These are phyloP conservation scores for Dryocosmus kuriphilus DNA, from an alignment of 2,888 invertebrate genomes.

Conservation along the genomic window DNA sequence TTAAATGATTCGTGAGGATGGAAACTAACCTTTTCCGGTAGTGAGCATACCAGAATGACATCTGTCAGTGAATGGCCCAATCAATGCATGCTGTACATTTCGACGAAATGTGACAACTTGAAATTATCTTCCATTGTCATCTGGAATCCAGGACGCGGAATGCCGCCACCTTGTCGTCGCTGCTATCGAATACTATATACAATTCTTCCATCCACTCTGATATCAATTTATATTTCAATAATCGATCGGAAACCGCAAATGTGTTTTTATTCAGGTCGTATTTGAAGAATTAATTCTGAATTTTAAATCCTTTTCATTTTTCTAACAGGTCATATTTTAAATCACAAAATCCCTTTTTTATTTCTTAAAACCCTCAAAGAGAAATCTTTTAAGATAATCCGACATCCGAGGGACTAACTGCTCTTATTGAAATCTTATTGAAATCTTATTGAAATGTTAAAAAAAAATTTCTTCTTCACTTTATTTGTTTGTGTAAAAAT, in stretches of 20 bases:
- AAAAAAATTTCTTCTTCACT: too few relatives aligned
- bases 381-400: too few relatives aligned
- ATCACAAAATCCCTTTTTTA: too few relatives aligned
- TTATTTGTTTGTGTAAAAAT: too few relatives aligned
- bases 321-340: too few relatives aligned
- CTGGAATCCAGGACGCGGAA: neutral
- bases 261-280: neutral
- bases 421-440: too few relatives aligned
- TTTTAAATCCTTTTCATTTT: neutral
- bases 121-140: constrained; percentile 59
- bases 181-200: neutral
- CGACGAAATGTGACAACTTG: constrained; percentile 37
- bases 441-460: too few relatives aligned
- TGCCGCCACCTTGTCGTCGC: constrained; percentile 22
- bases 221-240: neutral
- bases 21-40: constrained; percentile 30
- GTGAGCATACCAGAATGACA: constrained; percentile 43
- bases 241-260: neutral
- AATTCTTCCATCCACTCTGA: constrained; percentile 18
- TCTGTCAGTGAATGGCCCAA: constrained; percentile 61
- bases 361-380: too few relatives aligned
- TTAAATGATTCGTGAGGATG: constrained; percentile 41
- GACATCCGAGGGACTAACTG: too few relatives aligned
- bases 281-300: neutral
- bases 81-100: constrained; percentile 50